Evolutionary conservation across 2,113 vertebrate genomes (phyloP), one percentile per base, ranked within the genome.

Genomic region (Myotis brandtii): DNA sequence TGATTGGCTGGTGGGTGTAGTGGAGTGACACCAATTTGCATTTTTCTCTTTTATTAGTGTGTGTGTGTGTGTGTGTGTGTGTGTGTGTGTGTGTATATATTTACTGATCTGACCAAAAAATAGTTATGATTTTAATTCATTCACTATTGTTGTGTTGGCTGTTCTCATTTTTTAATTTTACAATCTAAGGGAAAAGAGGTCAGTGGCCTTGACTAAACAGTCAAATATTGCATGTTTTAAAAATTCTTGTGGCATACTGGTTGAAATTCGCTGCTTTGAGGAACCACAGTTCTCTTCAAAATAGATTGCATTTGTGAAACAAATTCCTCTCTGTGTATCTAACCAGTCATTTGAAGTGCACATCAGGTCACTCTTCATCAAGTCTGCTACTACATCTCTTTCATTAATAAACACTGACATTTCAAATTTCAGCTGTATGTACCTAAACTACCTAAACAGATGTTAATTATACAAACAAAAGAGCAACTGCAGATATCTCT

Each of bases 361-460:
- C 52, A 91, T 48, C 62, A 96, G 92, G 87, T 96, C 98, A 97
- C 25, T 86, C 75, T 93, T 72, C 95, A 97, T 98, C 91, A 59
- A 76, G 66, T 75, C 40, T 95, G 34, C 89, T 56, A 32, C 62
- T 54, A 89, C 70, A 48, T 87, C 89, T 94, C 54, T 56, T 97
- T 89, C 95, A 90, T 97, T 98, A 98, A 98, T 97, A 96, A 97
- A 96, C 97, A 4, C 77, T 97, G 98, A 94, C 97, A 98, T 93
- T 97, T 98, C 95, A 97, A 80, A 96, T 97, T 97, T 89, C 69
- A 94, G n/a, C 64, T 92, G 86, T 97, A 97, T 50, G 40, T 23
- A 96, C 92, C 96, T 97, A 98, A 97, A 70, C 89, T 23, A 96
- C 92, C 96, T 97, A 98, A 97, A 70, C 89, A 96, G 77, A 86